phyloP scores from a whole-genome alignment of 2,113 vertebrate species.

The Nansenia antarctica region DNA sequence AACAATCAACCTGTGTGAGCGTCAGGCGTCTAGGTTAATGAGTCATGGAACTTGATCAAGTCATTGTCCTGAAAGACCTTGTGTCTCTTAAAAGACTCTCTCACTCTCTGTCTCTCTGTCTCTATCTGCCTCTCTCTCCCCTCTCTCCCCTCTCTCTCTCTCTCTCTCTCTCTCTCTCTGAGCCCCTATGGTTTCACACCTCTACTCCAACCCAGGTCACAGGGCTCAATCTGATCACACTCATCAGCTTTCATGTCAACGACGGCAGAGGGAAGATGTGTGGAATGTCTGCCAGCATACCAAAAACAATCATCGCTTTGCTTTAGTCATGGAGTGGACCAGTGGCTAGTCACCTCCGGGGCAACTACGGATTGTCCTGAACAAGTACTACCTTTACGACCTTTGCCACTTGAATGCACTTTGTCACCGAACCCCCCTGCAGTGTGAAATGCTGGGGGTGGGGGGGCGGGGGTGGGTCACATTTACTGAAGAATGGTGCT shows the following conservation, averaged over 20 bases:
- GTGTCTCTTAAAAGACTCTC: neutral
- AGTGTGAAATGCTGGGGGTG: conserved; percentile 19
- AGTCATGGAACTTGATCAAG: no score
- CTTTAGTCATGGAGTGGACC: conserved; percentile 20
- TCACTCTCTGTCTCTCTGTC: neutral
- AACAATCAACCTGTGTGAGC: neutral
- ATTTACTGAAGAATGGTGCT: conserved; percentile 73
- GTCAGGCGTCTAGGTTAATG: no score
- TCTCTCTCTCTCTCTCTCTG: conserved; percentile 2
- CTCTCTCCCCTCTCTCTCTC: neutral
- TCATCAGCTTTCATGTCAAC: neutral
- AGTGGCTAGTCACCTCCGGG: conserved; percentile 21
- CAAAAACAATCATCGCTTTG: conserved; percentile 52
- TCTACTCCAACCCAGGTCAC: neutral
- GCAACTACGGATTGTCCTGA: conserved; percentile 56
- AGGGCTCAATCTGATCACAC: neutral
- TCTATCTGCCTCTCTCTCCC: conserved; percentile 1
- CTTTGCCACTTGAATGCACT: conserved; percentile 68
- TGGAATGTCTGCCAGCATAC: conserved; percentile 51
- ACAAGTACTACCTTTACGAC: conserved; percentile 54
- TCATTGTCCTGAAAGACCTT: no score
- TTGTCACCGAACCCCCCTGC: conserved; percentile 52
- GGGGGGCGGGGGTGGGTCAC: no score
- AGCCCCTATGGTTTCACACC: no score
- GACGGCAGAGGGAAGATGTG: conserved; percentile 16